phyloP scores from a whole-genome alignment of 2,113 vertebrate genomes.

The Mus spicilegus region DNA sequence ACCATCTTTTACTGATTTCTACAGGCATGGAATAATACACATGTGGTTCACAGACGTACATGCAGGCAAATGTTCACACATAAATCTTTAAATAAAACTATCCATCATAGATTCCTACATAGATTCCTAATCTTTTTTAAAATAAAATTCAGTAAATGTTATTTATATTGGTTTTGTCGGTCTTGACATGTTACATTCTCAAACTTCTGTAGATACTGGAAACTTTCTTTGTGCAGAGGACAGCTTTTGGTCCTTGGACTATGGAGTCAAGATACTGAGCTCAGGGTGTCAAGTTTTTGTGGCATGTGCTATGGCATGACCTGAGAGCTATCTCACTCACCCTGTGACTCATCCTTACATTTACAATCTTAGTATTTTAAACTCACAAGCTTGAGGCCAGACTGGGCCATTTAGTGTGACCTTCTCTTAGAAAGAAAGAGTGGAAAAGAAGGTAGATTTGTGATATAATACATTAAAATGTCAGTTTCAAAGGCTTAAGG shows the following conservation, averaged over 20 bases:
- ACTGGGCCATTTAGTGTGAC: neutral
- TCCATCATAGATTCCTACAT: neutral
- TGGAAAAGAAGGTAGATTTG: neutral
- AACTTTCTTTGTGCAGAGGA: neutral
- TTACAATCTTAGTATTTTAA: neutral
- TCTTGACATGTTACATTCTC: neutral
- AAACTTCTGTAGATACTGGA: neutral
- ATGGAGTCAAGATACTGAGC: neutral
- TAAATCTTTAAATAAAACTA: neutral
- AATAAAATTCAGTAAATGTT: constrained; percentile 12
- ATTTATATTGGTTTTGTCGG: neutral
- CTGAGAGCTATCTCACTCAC: neutral
- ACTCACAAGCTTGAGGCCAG: neutral
- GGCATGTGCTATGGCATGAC: neutral
- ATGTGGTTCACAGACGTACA: neutral
- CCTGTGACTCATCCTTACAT: neutral
- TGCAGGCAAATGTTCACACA: neutral
- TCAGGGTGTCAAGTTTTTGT: neutral
- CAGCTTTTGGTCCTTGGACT: neutral
- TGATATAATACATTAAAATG: neutral
- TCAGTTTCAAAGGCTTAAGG: neutral
- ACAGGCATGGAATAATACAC: neutral
- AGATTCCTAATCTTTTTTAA: neutral
- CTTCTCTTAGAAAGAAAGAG: neutral
- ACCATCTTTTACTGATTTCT: neutral